Percentiles rank a stretch among this genome's conserved stretches.
Conservation (phyloP, 2,888 invertebrate genomes). For the Pseudoips prasinana region DNA sequence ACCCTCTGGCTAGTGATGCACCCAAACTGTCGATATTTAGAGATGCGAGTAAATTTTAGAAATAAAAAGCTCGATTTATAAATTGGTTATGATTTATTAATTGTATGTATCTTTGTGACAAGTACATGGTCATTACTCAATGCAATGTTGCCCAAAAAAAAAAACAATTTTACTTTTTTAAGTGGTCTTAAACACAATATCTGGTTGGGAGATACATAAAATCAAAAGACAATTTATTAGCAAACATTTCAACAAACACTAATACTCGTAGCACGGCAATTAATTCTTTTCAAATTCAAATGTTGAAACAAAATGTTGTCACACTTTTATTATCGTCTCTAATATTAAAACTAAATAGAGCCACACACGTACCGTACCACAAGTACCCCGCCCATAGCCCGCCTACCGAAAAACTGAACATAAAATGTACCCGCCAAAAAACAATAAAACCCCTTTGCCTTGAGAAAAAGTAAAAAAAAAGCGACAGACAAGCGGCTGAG, state of each 20-base stretch:
- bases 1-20: conserved; percentile 66
- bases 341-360: conserved; percentile 37
- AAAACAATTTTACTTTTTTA: no score
- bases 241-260: no score
- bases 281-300: no score
- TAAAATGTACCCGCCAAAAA: conserved; percentile 64
- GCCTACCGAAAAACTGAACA: conserved; percentile 75
- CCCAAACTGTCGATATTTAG: conserved; percentile 28
- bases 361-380: conserved; percentile 37
- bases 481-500: conserved; percentile 39
- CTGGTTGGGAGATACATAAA: no score
- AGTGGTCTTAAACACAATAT: no score
- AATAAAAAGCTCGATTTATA: no score
- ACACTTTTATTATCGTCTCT: conserved; percentile 6
- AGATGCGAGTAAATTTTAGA: conserved; percentile 26
- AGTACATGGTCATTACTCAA: no score
- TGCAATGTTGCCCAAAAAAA: no score
- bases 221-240: no score
- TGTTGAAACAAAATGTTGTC: conserved; percentile 4
- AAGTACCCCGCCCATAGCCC: conserved; percentile 61
- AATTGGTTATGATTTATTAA: no score
- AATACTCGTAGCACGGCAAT: no score
- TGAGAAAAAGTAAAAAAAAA: conserved; percentile 54
- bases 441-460: conserved; percentile 68
- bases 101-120: no score